These are phyloP conservation scores for Alces alces DNA, from an alignment of 2,113 vertebrate species.

Conservation along the genomic window DNA sequence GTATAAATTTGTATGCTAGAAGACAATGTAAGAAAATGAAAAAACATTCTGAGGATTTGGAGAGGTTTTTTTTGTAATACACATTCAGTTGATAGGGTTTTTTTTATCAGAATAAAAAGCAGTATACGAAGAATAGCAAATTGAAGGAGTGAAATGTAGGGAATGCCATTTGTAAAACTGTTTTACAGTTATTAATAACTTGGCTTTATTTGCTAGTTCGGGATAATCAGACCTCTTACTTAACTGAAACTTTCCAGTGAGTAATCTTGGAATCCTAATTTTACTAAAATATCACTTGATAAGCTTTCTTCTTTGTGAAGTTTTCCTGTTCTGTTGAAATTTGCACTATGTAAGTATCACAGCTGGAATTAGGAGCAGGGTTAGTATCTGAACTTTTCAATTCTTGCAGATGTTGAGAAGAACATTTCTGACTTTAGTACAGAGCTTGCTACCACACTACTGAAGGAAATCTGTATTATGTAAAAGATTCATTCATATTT, in stretches of 20 bases:
- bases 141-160: not conserved
- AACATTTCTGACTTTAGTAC: not conserved
- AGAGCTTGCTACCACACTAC: not conserved
- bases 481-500: slow-evolving; percentile 20
- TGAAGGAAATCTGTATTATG: slow-evolving; percentile 29
- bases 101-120: slow-evolving; percentile 26
- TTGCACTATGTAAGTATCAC: not conserved
- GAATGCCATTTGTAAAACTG: slow-evolving; percentile 1
- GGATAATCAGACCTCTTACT: slow-evolving; percentile 32
- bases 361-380: slow-evolving; percentile 47
- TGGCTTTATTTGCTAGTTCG: slow-evolving; percentile 14
- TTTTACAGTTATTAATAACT: not conserved
- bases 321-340: slow-evolving; percentile 40
- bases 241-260: slow-evolving; percentile 57
- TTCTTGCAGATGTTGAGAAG: slow-evolving; percentile 1
- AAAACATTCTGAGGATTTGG: slow-evolving; percentile 6
- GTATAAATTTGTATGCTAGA: not conserved
- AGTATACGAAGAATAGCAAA: not conserved
- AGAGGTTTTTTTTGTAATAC: not conserved
- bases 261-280: slow-evolving; percentile 39
- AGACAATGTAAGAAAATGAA: not conserved
- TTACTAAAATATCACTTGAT: slow-evolving; percentile 29
- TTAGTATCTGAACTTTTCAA: slow-evolving; percentile 45
- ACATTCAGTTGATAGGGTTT: not conserved
- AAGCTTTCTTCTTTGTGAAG: slow-evolving; percentile 29